Evolutionary conservation across 1,140 invertebrate species (phyloP).

Genomic region (Formica selysi): DNA sequence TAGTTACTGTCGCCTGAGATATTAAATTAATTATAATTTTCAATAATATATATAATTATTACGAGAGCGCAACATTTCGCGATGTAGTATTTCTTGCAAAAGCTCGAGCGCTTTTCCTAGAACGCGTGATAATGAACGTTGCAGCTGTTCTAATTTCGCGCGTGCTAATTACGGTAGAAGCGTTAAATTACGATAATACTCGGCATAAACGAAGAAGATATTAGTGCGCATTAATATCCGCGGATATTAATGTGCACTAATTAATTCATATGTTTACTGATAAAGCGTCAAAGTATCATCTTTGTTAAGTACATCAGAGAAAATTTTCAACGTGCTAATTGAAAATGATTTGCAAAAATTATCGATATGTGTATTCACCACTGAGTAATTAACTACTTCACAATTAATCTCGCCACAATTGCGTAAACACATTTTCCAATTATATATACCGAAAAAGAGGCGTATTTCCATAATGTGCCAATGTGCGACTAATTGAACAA

Average conservation of each 20-base stretch:
- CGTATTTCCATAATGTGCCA: not conserved
- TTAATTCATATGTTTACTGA: constrained; percentile 5
- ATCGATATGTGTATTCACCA: too few species aligned
- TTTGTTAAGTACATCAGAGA: not conserved
- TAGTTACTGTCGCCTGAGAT: constrained; percentile 30
- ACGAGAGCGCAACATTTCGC: not conserved
- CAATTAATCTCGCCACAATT: constrained; percentile 1
- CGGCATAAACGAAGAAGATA: constrained; percentile 42
- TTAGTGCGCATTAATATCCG: constrained; percentile 12
- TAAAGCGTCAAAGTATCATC: not conserved
- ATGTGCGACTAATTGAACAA: constrained; percentile 45
- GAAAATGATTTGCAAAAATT: not conserved
- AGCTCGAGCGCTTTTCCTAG: not conserved
- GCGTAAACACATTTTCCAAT: not conserved
- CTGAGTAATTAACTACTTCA: not conserved
- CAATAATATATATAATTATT: not conserved
- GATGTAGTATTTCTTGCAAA: constrained; percentile 28
- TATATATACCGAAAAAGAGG: not conserved
- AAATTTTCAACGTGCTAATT: not conserved
- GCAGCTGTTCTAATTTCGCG: constrained; percentile 64
- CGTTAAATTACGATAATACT: constrained; percentile 38
- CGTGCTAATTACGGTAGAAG: constrained; percentile 44
- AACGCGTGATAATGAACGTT: constrained; percentile 3
- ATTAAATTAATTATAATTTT: constrained; percentile 51
- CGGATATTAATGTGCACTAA: constrained; percentile 2